Percentiles rank a stretch among this genome's conserved stretches.
Evolutionary conservation across 2,888 invertebrate species (phyloP).

Genomic region (Hololepta plana): DNA sequence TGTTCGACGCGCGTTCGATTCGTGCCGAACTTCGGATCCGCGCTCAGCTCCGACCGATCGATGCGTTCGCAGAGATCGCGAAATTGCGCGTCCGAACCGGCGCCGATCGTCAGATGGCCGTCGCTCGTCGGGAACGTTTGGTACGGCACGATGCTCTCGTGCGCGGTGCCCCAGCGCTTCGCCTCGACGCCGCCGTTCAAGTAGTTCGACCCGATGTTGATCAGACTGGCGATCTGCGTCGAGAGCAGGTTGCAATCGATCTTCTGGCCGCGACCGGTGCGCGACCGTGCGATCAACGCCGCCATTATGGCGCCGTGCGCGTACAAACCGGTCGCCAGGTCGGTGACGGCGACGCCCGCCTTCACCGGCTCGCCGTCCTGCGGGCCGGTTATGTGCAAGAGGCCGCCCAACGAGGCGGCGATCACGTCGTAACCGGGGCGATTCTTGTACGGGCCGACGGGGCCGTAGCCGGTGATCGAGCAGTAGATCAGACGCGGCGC

Average conservation of each 20-base stretch:
- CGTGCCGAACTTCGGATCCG: constrained; percentile 44
- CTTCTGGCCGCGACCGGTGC: constrained; percentile 73
- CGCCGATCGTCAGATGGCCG: constrained; percentile 71
- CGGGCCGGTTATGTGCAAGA: constrained; percentile 79
- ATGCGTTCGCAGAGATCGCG: constrained; percentile 48
- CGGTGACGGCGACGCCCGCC: constrained; percentile 84
- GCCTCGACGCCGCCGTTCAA: constrained; percentile 68
- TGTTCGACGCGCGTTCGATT: constrained; percentile 63
- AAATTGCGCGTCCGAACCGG: constrained; percentile 74
- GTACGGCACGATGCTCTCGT: constrained; percentile 89
- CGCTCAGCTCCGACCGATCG: constrained; percentile 36
- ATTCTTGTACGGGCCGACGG: constrained; percentile 64
- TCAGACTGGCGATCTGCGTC: constrained; percentile 76
- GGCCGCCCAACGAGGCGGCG: constrained; percentile 81
- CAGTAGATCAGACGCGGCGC: constrained; percentile 80
- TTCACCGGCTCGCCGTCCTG: constrained; percentile 71
- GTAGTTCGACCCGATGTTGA: constrained; percentile 80
- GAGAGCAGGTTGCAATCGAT: constrained; percentile 88
- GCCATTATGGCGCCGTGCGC: constrained; percentile 91
- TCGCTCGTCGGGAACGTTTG: constrained; percentile 73
- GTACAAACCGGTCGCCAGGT: constrained; percentile 83
- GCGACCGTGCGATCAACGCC: constrained; percentile 58
- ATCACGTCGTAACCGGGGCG: constrained; percentile 95
- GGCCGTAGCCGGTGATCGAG: constrained; percentile 85
- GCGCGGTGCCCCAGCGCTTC: constrained; percentile 77